Percentiles rank a stretch among this genome's conserved stretches.
These are phyloP conservation scores for Bellardia bayeri DNA, from an alignment of 2,888 invertebrate genomes.

Conservation along the genomic window DNA sequence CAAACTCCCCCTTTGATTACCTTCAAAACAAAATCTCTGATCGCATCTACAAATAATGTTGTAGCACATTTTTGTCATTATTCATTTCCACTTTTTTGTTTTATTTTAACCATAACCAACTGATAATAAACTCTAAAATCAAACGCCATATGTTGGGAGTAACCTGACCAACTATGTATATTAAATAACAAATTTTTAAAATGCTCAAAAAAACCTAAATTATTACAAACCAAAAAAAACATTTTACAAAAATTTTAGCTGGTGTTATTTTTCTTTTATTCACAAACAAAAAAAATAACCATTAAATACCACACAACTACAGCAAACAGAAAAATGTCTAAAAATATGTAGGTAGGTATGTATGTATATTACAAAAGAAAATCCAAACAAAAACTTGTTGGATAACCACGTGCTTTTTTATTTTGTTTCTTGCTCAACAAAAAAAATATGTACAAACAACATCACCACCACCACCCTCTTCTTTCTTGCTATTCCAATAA, in stretches of 20 bases:
- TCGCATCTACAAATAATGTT: neutral
- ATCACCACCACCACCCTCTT: neutral
- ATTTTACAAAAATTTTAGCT: neutral
- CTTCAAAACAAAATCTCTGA: neutral
- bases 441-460: constrained; percentile 5
- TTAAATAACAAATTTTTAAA: neutral
- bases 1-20: neutral
- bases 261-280: constrained; percentile 14
- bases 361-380: constrained; percentile 30
- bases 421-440: constrained; percentile 37
- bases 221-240: neutral
- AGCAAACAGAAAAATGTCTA: constrained; percentile 26
- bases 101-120: neutral
- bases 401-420: constrained; percentile 73
- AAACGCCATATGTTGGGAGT: constrained; percentile 27
- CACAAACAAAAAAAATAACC: constrained; percentile 24
- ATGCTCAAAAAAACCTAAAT: neutral
- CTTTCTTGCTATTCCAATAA: constrained; percentile 32
- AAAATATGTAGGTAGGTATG: no score
- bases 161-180: neutral
- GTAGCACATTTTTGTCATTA: neutral
- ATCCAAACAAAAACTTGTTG: constrained; percentile 47
- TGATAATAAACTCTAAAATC: constrained; percentile 43
- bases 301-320: constrained; percentile 50
- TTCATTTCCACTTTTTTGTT: neutral